Conservation (phyloP, 1,140 invertebrate genomes). For the Dinoponera quadriceps region DNA sequence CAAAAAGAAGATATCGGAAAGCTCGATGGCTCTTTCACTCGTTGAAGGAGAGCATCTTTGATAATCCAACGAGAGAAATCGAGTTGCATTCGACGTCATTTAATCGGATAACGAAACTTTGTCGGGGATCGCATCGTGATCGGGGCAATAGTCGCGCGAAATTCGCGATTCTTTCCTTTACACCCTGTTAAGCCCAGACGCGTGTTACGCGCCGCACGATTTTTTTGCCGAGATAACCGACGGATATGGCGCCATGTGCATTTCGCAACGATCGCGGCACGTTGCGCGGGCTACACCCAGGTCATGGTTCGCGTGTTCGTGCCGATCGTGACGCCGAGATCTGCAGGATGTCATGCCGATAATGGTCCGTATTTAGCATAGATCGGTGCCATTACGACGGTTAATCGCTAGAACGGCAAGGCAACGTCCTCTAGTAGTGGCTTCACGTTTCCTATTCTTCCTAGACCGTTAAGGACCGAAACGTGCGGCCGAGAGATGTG, state of each 20-base stretch:
- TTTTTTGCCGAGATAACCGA: conserved; percentile 31
- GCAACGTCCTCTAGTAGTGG: conserved; percentile 62
- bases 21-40: background rate
- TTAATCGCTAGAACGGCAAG: conserved; percentile 77
- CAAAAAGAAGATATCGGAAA: background rate
- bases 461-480: background rate
- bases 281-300: conserved; percentile 37
- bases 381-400: conserved; percentile 74
- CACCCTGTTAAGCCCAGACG: background rate
- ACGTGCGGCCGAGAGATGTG: background rate
- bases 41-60: background rate
- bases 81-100: too few relatives aligned
- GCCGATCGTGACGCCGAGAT: conserved; percentile 51
- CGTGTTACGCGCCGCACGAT: background rate
- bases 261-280: conserved; percentile 58
- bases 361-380: conserved; percentile 73
- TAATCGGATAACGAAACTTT: background rate
- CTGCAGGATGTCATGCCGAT: conserved; percentile 77
- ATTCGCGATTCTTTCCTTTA: conserved; percentile 9
- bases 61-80: background rate
- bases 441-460: conserved; percentile 33
- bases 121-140: too few relatives aligned
- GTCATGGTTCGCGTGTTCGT: conserved; percentile 68
- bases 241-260: conserved; percentile 40
- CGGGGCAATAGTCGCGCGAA: too few relatives aligned